phyloP scores from a whole-genome alignment of 1,140 invertebrate genomes.

The Parasteatoda tepidariorum region DNA sequence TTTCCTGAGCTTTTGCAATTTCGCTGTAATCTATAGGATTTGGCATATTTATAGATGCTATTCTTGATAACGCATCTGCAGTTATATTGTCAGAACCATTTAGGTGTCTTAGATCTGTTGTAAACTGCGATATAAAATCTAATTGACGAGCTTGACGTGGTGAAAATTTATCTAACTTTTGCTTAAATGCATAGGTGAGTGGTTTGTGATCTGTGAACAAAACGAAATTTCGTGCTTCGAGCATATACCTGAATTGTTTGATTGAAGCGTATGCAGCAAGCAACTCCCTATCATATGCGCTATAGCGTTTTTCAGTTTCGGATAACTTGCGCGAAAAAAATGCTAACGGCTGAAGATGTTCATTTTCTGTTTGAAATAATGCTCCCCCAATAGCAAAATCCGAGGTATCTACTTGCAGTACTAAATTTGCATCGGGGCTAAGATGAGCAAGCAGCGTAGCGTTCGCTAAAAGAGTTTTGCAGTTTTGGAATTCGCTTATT shows the following conservation, averaged over 20 bases:
- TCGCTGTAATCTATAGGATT: slow-evolving; percentile 4
- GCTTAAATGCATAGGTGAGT: slow-evolving; percentile 63
- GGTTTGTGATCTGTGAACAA: slow-evolving; percentile 66
- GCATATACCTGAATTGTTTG: slow-evolving; percentile 63
- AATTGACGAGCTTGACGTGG: slow-evolving; percentile 65
- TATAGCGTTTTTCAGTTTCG: not conserved
- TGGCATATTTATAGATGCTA: slow-evolving; percentile 2
- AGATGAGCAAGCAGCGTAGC: slow-evolving; percentile 43
- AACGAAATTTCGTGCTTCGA: slow-evolving; percentile 65
- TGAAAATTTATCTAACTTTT: slow-evolving; percentile 47
- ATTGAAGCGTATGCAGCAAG: not conserved
- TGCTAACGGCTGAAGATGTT: slow-evolving; percentile 50
- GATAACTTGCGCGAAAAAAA: slow-evolving; percentile 63
- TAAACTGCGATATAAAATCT: slow-evolving; percentile 68
- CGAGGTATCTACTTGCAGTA: slow-evolving; percentile 58
- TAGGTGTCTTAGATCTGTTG: slow-evolving; percentile 66
- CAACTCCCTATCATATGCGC: slow-evolving; percentile 26
- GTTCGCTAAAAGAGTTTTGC: slow-evolving; percentile 64
- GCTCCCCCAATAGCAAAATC: slow-evolving; percentile 54
- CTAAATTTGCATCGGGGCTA: slow-evolving; percentile 25
- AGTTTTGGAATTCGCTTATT: slow-evolving; percentile 66
- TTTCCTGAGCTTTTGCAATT: slow-evolving; percentile 34
- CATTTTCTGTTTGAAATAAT: slow-evolving; percentile 35
- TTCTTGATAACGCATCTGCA: slow-evolving; percentile 47
- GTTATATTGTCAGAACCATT: slow-evolving; percentile 65